Percentiles rank a stretch among this genome's conserved stretches.
Conservation (phyloP, 2,113 vertebrate genomes). For the Mormoops blainvillei region DNA sequence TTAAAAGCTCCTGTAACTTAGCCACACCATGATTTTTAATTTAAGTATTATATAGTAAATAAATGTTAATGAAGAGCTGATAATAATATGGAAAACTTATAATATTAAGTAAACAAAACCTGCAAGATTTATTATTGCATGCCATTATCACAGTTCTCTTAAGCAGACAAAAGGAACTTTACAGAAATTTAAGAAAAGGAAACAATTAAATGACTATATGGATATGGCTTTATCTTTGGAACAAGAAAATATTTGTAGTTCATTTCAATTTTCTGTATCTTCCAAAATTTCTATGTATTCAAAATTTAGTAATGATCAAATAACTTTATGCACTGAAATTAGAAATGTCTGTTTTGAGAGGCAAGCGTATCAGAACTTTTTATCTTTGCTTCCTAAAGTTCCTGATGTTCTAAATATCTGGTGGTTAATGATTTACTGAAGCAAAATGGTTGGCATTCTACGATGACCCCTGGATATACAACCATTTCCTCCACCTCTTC, state of each 20-base stretch:
- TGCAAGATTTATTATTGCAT: not conserved
- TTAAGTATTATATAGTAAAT: not conserved
- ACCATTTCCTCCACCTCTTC: not conserved
- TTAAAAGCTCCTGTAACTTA: not conserved
- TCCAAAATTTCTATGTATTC: not conserved
- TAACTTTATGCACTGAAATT: not conserved
- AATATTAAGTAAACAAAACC: not conserved
- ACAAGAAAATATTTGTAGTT: not conserved
- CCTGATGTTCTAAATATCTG: not conserved
- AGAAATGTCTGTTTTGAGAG: not conserved
- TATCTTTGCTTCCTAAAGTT: not conserved
- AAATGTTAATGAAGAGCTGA: not conserved
- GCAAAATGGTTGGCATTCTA: not conserved
- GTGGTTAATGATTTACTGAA: not conserved
- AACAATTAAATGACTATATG: not conserved
- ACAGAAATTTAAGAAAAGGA: not conserved
- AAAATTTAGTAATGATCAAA: not conserved
- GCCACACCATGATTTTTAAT: not conserved
- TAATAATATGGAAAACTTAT: not conserved
- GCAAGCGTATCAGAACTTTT: not conserved
- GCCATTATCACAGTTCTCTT: not conserved
- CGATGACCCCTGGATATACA: not conserved
- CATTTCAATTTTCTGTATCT: not conserved
- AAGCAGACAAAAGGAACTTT: not conserved
- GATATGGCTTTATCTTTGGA: not conserved